These are phyloP conservation scores for Poeciliopsis retropinna DNA, from an alignment of 2,113 vertebrate species.

Conservation along the genomic window DNA sequence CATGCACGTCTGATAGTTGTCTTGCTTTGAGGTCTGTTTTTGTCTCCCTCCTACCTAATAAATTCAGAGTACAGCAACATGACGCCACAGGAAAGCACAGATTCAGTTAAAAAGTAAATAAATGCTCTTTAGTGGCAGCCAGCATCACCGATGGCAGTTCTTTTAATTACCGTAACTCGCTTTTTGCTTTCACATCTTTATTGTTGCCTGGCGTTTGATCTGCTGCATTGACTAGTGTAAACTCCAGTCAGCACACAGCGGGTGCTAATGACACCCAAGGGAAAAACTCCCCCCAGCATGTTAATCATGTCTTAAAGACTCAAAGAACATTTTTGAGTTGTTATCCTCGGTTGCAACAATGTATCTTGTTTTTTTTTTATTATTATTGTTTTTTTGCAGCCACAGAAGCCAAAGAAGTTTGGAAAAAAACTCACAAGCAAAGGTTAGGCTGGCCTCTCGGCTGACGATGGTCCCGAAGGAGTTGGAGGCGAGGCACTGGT, in stretches of 20 bases:
- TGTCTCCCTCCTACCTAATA: background rate
- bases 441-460: slow-evolving; percentile 91
- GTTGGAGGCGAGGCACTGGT: slow-evolving; percentile 96
- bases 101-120: background rate
- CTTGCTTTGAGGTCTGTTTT: background rate
- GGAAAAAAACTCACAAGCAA: slow-evolving; percentile 90
- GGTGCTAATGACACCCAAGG: slow-evolving; percentile 37
- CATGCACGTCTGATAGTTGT: background rate
- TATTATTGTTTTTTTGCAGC: background rate
- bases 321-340: background rate
- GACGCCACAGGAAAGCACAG: background rate
- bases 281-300: slow-evolving; percentile 38
- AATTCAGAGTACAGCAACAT: background rate
- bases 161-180: slow-evolving; percentile 7
- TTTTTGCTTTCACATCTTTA: slow-evolving; percentile 7
- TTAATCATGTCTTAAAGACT: slow-evolving; percentile 36
- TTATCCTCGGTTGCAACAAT: slow-evolving; percentile 9
- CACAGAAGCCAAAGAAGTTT: slow-evolving; percentile 20
- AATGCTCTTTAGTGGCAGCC: background rate
- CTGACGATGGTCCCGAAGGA: slow-evolving; percentile 93
- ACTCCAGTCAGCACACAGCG: slow-evolving; percentile 22
- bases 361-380: background rate
- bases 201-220: slow-evolving; percentile 22
- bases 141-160: slow-evolving; percentile 1
- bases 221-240: slow-evolving; percentile 18